Base-by-base conservation (phyloP, 2,888 invertebrate species). In the Prionchulus punctatus region DNA sequence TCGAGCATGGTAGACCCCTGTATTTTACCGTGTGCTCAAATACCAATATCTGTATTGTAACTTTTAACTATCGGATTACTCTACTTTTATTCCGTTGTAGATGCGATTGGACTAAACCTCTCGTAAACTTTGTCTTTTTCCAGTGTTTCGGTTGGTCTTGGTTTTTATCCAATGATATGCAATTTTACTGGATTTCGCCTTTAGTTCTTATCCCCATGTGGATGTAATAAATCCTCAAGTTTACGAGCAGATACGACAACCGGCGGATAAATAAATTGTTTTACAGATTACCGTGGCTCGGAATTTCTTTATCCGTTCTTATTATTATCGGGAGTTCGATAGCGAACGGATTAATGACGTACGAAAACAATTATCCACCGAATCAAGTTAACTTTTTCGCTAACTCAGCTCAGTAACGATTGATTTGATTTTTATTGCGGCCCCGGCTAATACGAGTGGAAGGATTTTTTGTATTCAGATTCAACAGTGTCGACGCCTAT, bases 81-180 rank as follows among this genome's bases (percentile, higher is more conserved):
- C n/a, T n/a, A n/a, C n/a, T n/a, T n/a, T n/a, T 36, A 7, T 18
- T 36, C 7, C 7, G 18, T 36, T 7, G 18, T 7, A 36, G 18
- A 7, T 36, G 36, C 36, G 36, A 36, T 12, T 36, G 18, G 18
- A 36, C 36, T 36, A 12, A 12, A 36, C 36, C 12, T 36, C 7
- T 36, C 12, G 36, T 36, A 12, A 18, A 18, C 7, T 36, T 18
- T 7, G 36, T 36, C 36, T 36, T 28, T 28, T 73, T 76, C 43
- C 72, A 83, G 82, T 83, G 83, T 64, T 75, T 82, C 71, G 74
- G 79, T 0, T 77, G 79, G 59, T 77, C 81, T 1, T 83, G 83
- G 83, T 82, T 81, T 70, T 76, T 82, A 42, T 80, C 83, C 0
- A 81, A 84, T 62, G 83, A 83, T 70, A 81, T 82, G 71, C 82